Conservation (phyloP, 2,888 invertebrate genomes). For the Eupithecia exiguata region DNA sequence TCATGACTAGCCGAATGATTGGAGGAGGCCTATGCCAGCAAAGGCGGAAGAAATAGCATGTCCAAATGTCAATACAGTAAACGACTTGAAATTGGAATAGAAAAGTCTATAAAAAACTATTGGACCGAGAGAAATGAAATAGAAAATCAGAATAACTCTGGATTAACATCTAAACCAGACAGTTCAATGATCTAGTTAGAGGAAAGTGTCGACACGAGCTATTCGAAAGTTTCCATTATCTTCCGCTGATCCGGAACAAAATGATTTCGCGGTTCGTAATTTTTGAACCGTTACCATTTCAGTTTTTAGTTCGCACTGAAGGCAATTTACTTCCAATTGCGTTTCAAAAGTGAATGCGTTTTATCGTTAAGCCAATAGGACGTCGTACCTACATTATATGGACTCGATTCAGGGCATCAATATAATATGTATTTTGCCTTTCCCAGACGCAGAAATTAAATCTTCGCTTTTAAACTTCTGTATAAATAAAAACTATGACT, state of each 20-base stretch:
- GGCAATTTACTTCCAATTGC: slow-evolving; percentile 1
- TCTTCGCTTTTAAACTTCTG: too few species aligned
- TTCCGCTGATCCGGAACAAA: slow-evolving; percentile 31
- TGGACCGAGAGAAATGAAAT: not conserved
- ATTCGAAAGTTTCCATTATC: slow-evolving; percentile 37
- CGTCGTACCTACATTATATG: not conserved
- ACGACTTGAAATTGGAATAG: not conserved
- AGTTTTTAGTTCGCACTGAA: slow-evolving; percentile 21
- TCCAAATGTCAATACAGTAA: not conserved
- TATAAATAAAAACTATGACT: too few species aligned
- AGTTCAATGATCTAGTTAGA: slow-evolving; percentile 6
- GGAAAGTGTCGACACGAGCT: slow-evolving; percentile 24
- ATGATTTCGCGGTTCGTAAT: slow-evolving; percentile 35
- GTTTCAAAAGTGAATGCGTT: slow-evolving; percentile 13
- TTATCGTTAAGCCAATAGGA: not conserved
- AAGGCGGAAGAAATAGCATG: not conserved
- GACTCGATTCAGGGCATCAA: not conserved
- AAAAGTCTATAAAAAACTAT: not conserved
- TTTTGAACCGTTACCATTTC: slow-evolving; percentile 40
- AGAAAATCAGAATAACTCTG: not conserved
- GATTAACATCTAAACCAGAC: slow-evolving; percentile 1
- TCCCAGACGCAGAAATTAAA: too few species aligned
- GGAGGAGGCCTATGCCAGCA: not conserved
- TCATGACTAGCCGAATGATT: not conserved
- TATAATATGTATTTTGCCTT: not conserved